Evolutionary conservation across 2,113 vertebrate genomes (phyloP), one percentile per base, ranked within the genome.

Genomic region (Brachyistius frenatus): DNA sequence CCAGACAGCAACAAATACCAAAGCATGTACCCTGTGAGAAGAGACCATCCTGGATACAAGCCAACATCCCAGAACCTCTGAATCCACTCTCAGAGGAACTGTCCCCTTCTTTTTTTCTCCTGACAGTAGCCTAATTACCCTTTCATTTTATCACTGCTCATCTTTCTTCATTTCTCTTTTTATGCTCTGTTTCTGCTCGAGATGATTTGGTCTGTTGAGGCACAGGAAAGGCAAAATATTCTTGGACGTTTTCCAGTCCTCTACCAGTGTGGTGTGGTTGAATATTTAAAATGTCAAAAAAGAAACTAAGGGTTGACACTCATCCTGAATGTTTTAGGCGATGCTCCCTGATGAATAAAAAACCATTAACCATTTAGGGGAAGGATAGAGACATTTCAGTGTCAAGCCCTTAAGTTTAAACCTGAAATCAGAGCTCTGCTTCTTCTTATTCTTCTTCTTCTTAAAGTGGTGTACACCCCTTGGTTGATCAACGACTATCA

Each of bases 41-140:
- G 58, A 73, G 44, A 58, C 53, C 6, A 58, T 3, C 7, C 15
- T 70, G 75, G 75, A 74, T 52, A 31, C 35, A 47, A 54, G 58
- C 67, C 58, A 77, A 46, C 66, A 79, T 52, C 41, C 62, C 60
- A 72, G 53, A 79, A 80, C 58, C 66, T 76, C 53, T 16, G 31
- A 84, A 61, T 71, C 55, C 58, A 66, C 56, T 76, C 49, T 53
- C 16, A 3, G 33, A 61, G 32, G 13, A 33, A 7, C 58, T 58
- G 35, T 23, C 37, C 56, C 31, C 50, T 35, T 47, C 33, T 56
- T 65, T 50, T 50, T 23, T 54, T 71, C 56, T 46, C 23, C 53
- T 55, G 54, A 78, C 66, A 72, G 57, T 52, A 54, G 35, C 47
- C 58, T 66, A 69, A 85, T 88, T 85, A 79, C 14, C 32, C 60